Evolutionary conservation across 2,797 vertebrate genomes (phyloP), one percentile per base, ranked within the genome.

Genomic region (Crypturellus tataupa): DNA sequence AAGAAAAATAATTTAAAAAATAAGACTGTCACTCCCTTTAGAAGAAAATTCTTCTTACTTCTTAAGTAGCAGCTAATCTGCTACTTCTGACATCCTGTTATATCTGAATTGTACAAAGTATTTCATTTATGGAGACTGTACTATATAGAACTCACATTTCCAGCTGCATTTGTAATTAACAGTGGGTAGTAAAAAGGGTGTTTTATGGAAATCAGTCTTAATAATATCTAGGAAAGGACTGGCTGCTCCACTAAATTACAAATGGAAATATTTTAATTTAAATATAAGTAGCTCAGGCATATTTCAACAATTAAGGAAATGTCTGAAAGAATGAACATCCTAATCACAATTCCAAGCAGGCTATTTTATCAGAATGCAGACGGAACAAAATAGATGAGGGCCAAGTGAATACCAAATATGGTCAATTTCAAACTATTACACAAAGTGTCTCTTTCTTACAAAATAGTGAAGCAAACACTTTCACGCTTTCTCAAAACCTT

Each of bases 261-360:
- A 93, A 85, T 78, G 80, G 80, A 97, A 96, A 89, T 85, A 94
- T n/a, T 80, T 93, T 94, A 94, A 94, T 95, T 95, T 93, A 97
- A 96, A 94, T 90, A 59, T 68, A 97, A 97, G 95, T 72, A 91
- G 77, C 53, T 80, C 89, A 93, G 70, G 87, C 78, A 78, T 83
- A 95, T 87, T 95, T 96, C 37, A 77, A 93, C 95, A 95, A 94
- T 95, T 90, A 96, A 91, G 92, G 84, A 93, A 93, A 90, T 69
- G 82, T 33, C 89, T 92, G 82, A 65, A 92, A 91, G 85, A 94
- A 97, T 80, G 87, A 96, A 89, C 39, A 70, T 29, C 42, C 89
- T 95, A 83, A 95, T 94, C 69, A 70, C 53, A 85, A 95, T 93
- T 94, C 93, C 77, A 91, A 88, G 94, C 85, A 93, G 67, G 64